A percentile compares a stretch with the other conserved stretches of the same genome.
Conservation (phyloP, 1,140 invertebrate species). For the Melitaea cinxia region DNA sequence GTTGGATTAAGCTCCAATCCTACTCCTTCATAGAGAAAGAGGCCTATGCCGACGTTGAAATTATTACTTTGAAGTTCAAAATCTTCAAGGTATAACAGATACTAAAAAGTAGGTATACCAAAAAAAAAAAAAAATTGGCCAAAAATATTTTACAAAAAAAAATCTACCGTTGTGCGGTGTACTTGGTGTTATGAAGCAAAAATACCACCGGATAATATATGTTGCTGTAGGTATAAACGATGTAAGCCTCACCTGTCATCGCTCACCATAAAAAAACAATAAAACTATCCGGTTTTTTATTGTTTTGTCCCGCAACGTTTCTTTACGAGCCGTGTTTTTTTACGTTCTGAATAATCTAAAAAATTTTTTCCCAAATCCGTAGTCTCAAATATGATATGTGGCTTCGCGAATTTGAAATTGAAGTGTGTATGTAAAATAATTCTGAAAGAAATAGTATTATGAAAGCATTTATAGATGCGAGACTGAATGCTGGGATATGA, state of each 20-base stretch:
- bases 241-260: conserved; percentile 3
- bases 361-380: neutral
- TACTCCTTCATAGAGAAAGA: too few species aligned
- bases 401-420: neutral
- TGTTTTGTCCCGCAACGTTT: neutral
- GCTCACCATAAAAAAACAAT: conserved; percentile 1
- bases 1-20: too few species aligned
- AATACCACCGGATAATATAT: neutral
- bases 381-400: neutral
- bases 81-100: too few species aligned
- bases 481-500: too few species aligned
- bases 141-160: neutral
- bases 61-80: too few species aligned
- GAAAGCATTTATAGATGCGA: too few species aligned
- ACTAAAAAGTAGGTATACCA: too few species aligned
- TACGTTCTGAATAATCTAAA: neutral
- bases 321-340: neutral
- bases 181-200: neutral
- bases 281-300: conserved; percentile 7
- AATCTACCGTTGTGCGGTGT: too few species aligned
- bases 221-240: neutral
- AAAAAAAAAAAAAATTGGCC: neutral
- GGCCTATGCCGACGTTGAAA: too few species aligned
- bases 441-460: too few species aligned
- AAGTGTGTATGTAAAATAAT: too few species aligned